Percentiles rank a stretch among this genome's conserved stretches.
phyloP scores from a whole-genome alignment of 2,888 invertebrate genomes.

The Eupithecia subumbrata region DNA sequence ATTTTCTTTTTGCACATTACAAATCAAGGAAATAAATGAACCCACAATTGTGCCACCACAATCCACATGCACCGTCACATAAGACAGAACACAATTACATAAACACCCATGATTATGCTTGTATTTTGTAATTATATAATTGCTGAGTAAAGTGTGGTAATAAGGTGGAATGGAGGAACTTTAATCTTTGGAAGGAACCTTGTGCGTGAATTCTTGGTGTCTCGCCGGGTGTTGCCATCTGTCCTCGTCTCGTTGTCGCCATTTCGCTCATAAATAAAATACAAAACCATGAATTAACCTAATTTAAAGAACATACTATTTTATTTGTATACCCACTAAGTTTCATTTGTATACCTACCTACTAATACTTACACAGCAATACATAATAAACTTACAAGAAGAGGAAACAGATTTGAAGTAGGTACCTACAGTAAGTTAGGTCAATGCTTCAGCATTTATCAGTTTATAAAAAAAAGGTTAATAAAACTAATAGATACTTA shows the following conservation, averaged over 20 bases:
- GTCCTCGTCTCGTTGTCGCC: background rate
- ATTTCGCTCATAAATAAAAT: background rate
- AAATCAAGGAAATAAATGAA: constrained; percentile 16
- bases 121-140: constrained; percentile 15
- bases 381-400: no score
- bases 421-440: no score
- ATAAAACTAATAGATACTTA: no score
- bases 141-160: constrained; percentile 15
- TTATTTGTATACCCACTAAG: no score
- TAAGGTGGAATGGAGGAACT: constrained; percentile 12
- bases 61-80: constrained; percentile 6
- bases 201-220: constrained; percentile 34
- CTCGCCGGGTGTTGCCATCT: constrained; percentile 20
- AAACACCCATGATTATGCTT: constrained; percentile 9
- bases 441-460: no score
- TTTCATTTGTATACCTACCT: no score
- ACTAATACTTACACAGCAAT: no score
- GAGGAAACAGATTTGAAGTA: no score
- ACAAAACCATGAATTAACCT: background rate
- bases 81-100: constrained; percentile 1
- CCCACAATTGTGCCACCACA: background rate
- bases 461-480: no score
- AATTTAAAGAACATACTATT: no score
- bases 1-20: no score
- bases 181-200: constrained; percentile 12